Evolutionary conservation across 1,140 invertebrate species (phyloP), one percentile per base, ranked within the genome.

Genomic region (Hirudo medicinalis): DNA sequence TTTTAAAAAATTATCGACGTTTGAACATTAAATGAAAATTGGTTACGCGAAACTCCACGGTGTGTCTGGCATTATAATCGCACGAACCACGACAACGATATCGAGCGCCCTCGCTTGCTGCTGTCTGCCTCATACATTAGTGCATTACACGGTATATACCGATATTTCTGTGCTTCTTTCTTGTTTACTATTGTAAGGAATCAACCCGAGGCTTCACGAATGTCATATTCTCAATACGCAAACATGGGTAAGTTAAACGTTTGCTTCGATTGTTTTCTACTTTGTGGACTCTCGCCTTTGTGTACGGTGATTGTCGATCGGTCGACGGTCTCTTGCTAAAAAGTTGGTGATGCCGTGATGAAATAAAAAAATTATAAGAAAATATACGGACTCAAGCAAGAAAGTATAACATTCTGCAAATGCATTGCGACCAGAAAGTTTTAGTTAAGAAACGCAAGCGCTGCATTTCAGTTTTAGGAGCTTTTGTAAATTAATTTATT

Each of bases 171-270:
- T 19, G 29, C 22, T 63, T 63, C 19, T 25, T 22, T 63, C 43
- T 63, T 63, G 22, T 63, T 63, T 63, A 63, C 29, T 25, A 63
- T 63, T 25, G 29, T 63, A 63, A 32, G 29, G 57, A 63, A 63
- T 63, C 29, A 32, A 63, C 22, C 13, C 29, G 11, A 22, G 29
- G 29, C 22, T 32, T 63, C 17, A 25, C 57, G 57, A 63, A 63
- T 63, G 57, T 63, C 57, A 63, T 63, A 63, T 63, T 63, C 57
- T 32, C 57, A n/a, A 1, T n/a, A 63, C 57, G 57, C 29, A 32
- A 63, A 63, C 57, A 63, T 63, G 20, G 57, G 57, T 63, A 15
- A 63, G 57, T 57, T 4, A 25, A 57, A 57, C 32, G 32, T 49
- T 49, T 49, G 43, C 43, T 49, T 49, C 43, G 43, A 49, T 49